A percentile compares a stretch with the other conserved stretches of the same genome.
Evolutionary conservation across 2,113 vertebrate species (phyloP).

Genomic region (Tor tambroides): DNA sequence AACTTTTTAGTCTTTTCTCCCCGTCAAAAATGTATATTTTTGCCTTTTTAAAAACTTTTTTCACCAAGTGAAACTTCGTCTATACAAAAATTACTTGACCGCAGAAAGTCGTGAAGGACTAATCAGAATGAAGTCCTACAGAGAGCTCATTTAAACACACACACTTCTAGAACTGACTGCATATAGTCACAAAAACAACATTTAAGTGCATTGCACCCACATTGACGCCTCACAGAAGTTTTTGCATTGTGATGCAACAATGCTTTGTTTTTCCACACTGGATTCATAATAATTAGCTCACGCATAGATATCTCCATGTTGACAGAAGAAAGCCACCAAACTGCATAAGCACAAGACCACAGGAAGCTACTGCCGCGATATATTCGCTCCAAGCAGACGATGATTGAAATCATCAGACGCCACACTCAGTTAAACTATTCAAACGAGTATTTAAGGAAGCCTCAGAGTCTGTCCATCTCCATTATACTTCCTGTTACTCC

Average conservation of each 20-base stretch:
- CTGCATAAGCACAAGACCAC: conserved; percentile 43
- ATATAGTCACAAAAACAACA: background rate
- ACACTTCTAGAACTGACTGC: background rate
- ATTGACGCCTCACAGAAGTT: background rate
- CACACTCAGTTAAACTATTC: conserved; percentile 37
- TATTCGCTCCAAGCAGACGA: conserved; percentile 7
- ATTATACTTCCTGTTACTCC: conserved; percentile 41
- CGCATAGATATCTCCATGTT: background rate
- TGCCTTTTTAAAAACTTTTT: background rate
- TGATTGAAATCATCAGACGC: conserved; percentile 44
- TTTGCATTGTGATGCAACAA: background rate
- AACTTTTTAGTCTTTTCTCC: too few relatives aligned
- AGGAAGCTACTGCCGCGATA: conserved; percentile 38
- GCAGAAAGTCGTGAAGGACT: background rate
- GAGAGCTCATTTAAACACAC: background rate
- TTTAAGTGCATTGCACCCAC: background rate
- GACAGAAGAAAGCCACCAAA: background rate
- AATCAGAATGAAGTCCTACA: background rate
- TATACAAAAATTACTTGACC: background rate
- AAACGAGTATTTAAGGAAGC: conserved; percentile 34
- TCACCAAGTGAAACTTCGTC: background rate
- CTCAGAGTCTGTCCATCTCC: conserved; percentile 45
- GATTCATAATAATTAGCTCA: background rate
- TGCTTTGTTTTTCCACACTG: background rate
- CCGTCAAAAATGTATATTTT: too few relatives aligned